A percentile compares a stretch with the other conserved stretches of the same genome.
phyloP scores from a whole-genome alignment of 2,113 vertebrate genomes.

The Columba janthina region DNA sequence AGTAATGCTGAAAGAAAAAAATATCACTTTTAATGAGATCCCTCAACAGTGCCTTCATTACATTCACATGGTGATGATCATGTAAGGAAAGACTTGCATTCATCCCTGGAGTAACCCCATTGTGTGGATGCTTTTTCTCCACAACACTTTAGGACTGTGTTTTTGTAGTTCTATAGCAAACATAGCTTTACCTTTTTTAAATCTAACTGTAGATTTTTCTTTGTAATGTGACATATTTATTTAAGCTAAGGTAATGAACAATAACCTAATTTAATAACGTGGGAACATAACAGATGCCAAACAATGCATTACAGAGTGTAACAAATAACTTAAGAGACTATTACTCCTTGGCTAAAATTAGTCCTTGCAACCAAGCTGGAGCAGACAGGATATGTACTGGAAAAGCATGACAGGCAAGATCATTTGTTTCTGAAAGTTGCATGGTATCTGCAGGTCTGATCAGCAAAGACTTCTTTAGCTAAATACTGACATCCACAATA shows the following conservation, averaged over 20 bases:
- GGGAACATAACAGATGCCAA: constrained; percentile 32
- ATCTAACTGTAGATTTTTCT: constrained; percentile 27
- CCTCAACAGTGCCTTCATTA: constrained; percentile 20
- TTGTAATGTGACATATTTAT: constrained; percentile 39
- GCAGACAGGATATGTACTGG: background rate
- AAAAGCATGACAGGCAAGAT: background rate
- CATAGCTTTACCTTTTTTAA: background rate
- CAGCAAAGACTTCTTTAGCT: background rate
- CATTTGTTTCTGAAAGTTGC: background rate
- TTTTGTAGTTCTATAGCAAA: constrained; percentile 26
- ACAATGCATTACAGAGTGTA: background rate
- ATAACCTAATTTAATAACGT: constrained; percentile 12
- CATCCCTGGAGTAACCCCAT: background rate
- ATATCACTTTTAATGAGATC: constrained; percentile 6
- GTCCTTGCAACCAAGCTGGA: background rate
- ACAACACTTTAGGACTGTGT: background rate
- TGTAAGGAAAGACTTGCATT: constrained; percentile 2
- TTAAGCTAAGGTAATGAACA: background rate
- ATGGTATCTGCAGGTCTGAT: background rate
- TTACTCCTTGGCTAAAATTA: background rate
- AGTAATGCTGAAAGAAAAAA: constrained; percentile 10
- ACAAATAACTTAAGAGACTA: background rate
- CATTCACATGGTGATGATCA: background rate
- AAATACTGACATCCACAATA: background rate
- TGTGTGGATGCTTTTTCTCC: background rate